These are phyloP conservation scores for Copidosoma floridanum DNA, from an alignment of 1,140 invertebrate genomes.

Conservation along the genomic window DNA sequence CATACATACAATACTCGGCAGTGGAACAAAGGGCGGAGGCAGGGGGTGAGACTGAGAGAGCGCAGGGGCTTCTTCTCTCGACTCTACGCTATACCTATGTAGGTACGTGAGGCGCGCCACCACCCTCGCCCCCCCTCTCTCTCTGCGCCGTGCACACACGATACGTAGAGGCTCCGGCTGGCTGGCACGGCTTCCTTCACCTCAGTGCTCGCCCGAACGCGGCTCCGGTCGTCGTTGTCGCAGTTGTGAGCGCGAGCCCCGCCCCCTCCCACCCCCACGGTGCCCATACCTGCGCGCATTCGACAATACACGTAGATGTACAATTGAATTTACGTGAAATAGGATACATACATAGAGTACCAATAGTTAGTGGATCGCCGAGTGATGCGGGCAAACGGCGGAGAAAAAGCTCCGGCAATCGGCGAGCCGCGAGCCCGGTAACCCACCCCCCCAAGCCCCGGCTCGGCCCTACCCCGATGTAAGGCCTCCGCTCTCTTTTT, in stretches of 20 bases:
- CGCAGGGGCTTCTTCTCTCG: conserved; percentile 26
- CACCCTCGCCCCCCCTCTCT: neutral
- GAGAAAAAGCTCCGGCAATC: neutral
- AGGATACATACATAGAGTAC: too few relatives aligned
- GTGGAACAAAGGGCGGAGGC: conserved; percentile 18
- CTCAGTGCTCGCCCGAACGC: conserved; percentile 54
- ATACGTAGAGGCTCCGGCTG: conserved; percentile 40
- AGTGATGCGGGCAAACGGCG: too few relatives aligned
- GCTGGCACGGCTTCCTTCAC: too few relatives aligned
- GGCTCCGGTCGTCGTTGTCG: conserved; percentile 41
- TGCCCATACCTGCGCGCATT: too few relatives aligned
- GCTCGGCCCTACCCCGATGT: neutral
- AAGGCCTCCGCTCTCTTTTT: neutral
- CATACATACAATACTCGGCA: too few relatives aligned
- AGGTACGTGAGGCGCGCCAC: conserved; percentile 15
- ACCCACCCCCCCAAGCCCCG: neutral
- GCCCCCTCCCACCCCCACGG: too few relatives aligned
- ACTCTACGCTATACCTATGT: too few relatives aligned
- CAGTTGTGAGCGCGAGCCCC: too few relatives aligned
- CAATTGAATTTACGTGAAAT: too few relatives aligned
- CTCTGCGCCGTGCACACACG: conserved; percentile 20
- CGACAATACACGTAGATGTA: too few relatives aligned
- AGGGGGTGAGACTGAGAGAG: conserved; percentile 16
- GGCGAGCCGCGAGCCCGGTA: neutral
- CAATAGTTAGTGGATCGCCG: too few relatives aligned